Conservation (phyloP, 2,888 invertebrate genomes). For the Chouioia cunea region DNA sequence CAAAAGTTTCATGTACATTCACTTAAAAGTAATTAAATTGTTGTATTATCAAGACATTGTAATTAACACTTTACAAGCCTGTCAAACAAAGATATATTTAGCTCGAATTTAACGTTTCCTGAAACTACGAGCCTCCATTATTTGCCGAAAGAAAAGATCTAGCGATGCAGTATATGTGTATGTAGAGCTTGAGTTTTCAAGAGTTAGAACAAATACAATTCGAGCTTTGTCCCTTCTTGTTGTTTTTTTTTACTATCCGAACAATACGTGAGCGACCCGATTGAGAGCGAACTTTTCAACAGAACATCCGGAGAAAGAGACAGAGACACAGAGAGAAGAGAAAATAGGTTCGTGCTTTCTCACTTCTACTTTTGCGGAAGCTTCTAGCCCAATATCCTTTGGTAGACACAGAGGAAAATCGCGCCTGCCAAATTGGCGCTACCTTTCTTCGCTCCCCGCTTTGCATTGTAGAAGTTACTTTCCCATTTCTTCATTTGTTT, state of each 20-base stretch:
- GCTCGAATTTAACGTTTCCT: too few relatives aligned
- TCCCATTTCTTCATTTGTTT: neutral
- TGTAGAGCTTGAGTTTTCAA: conserved; percentile 7
- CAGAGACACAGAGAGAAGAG: too few relatives aligned
- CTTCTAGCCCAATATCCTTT: neutral
- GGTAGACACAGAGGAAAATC: conserved; percentile 10
- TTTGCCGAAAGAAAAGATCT: neutral
- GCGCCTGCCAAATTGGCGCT: conserved; percentile 6
- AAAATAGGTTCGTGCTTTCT: conserved; percentile 11
- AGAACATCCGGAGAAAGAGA: neutral
- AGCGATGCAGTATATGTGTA: too few relatives aligned
- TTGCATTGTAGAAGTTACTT: neutral
- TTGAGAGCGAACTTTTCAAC: conserved; percentile 12
- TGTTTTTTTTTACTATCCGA: conserved; percentile 13
- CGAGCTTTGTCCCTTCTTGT: neutral
- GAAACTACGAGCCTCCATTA: conserved; percentile 27
- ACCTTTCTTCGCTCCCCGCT: neutral
- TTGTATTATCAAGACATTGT: too few relatives aligned
- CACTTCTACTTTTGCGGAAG: conserved; percentile 5
- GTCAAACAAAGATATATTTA: neutral
- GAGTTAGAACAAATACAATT: conserved; percentile 40
- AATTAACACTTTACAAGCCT: too few relatives aligned
- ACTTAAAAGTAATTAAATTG: too few relatives aligned
- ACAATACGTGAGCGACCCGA: conserved; percentile 17
- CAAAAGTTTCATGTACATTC: too few relatives aligned